Evolutionary conservation across 2,888 invertebrate genomes (phyloP).

Genomic region (Eristalis tenax): DNA sequence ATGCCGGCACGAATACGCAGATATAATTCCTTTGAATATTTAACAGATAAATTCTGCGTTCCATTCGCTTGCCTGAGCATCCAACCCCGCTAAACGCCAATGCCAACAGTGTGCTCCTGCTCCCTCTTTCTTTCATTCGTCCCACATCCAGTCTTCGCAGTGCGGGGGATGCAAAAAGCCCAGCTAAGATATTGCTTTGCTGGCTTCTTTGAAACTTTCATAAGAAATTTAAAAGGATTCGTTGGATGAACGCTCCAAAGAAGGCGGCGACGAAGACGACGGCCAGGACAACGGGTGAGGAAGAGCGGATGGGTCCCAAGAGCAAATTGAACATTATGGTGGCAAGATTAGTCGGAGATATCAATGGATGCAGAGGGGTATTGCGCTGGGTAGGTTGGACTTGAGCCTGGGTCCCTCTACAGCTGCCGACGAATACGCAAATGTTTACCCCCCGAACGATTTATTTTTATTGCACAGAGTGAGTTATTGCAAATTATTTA

Average conservation of each 20-base stretch:
- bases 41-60: conserved; percentile 71
- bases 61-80: conserved; percentile 61
- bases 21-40: conserved; percentile 72
- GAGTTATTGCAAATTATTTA: conserved; percentile 72
- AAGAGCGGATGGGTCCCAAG: conserved; percentile 59
- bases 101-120: conserved; percentile 7
- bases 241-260: conserved; percentile 25
- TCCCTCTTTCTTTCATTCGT: conserved; percentile 16
- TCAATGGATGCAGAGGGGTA: conserved; percentile 57
- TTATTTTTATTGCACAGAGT: conserved; percentile 69
- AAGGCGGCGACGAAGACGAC: neutral
- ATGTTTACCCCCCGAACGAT: conserved; percentile 67
- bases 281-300: neutral
- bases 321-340: conserved; percentile 71
- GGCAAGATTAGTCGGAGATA: conserved; percentile 71
- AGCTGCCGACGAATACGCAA: conserved; percentile 49
- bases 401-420: conserved; percentile 41
- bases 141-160: neutral
- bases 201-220: conserved; percentile 70
- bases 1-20: conserved; percentile 25
- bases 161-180: conserved; percentile 24
- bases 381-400: conserved; percentile 33
- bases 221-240: conserved; percentile 72
- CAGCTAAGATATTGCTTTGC: conserved; percentile 65
- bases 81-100: neutral